Percentiles rank a stretch among this genome's conserved stretches.
Evolutionary conservation across 2,113 vertebrate genomes (phyloP).

Genomic region (Piaya cayana): DNA sequence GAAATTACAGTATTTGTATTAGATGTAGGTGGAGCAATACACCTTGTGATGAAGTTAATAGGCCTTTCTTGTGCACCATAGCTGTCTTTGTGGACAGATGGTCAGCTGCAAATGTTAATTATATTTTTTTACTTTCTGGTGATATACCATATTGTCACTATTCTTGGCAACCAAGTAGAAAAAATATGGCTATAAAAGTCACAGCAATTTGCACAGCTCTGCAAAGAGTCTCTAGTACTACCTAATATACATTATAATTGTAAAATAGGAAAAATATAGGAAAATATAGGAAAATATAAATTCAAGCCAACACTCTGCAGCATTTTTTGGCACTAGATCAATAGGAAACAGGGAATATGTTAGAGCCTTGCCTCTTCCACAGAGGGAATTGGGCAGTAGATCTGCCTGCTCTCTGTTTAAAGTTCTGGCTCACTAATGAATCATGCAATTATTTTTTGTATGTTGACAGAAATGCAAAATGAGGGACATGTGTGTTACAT

Average conservation of each 20-base stretch:
- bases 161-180: not conserved
- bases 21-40: not conserved
- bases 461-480: not conserved
- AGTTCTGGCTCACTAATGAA: not conserved
- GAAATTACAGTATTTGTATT: not conserved
- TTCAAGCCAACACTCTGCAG: not conserved
- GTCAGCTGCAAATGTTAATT: not conserved
- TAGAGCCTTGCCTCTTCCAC: not conserved
- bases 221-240: not conserved
- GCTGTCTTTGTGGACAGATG: not conserved
- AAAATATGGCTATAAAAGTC: slow-evolving; percentile 2
- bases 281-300: not conserved
- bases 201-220: not conserved
- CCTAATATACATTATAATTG: not conserved
- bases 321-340: not conserved
- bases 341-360: not conserved
- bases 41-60: not conserved
- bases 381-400: not conserved
- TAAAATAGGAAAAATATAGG: too few relatives aligned
- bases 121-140: not conserved
- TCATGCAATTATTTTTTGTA: not conserved
- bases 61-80: not conserved
- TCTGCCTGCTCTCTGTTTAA: not conserved
- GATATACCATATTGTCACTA: not conserved
- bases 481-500: not conserved